phyloP scores from a whole-genome alignment of 2,888 invertebrate species.

The Hyles lineata region DNA sequence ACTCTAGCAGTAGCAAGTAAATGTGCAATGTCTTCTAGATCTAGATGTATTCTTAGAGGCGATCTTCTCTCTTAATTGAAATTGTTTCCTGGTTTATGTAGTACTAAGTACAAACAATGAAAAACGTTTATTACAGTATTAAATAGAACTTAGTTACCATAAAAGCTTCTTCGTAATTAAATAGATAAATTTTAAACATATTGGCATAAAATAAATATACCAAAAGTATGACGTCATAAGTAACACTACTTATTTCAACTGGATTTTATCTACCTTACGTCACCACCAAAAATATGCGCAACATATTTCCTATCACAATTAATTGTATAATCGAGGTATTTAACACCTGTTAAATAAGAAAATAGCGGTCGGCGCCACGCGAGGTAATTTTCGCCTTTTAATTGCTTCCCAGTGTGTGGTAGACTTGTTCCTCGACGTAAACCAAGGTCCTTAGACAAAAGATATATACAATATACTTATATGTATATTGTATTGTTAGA shows the following conservation, averaged over 20 bases:
- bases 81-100: too few relatives aligned
- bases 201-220: background rate
- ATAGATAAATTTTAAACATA: background rate
- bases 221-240: background rate
- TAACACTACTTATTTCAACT: too few relatives aligned
- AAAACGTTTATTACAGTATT: too few relatives aligned
- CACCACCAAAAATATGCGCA: background rate
- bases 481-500: slow-evolving; percentile 31
- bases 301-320: slow-evolving; percentile 21
- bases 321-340: slow-evolving; percentile 12
- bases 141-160: too few relatives aligned
- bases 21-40: background rate
- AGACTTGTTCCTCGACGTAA: slow-evolving; percentile 45
- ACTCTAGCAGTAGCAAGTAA: background rate
- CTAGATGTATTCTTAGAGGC: too few relatives aligned
- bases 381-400: slow-evolving; percentile 32
- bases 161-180: too few relatives aligned
- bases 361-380: slow-evolving; percentile 8
- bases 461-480: slow-evolving; percentile 15
- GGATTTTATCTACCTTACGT: too few relatives aligned
- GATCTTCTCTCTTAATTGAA: too few relatives aligned
- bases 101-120: too few relatives aligned
- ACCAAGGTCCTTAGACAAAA: slow-evolving; percentile 46
- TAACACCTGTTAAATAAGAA: slow-evolving; percentile 9
- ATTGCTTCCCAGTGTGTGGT: slow-evolving; percentile 45